Percentiles rank a stretch among this genome's conserved stretches.
Evolutionary conservation across 2,888 invertebrate genomes (phyloP).

Genomic region (Cataglyphis rosenhaueri): DNA sequence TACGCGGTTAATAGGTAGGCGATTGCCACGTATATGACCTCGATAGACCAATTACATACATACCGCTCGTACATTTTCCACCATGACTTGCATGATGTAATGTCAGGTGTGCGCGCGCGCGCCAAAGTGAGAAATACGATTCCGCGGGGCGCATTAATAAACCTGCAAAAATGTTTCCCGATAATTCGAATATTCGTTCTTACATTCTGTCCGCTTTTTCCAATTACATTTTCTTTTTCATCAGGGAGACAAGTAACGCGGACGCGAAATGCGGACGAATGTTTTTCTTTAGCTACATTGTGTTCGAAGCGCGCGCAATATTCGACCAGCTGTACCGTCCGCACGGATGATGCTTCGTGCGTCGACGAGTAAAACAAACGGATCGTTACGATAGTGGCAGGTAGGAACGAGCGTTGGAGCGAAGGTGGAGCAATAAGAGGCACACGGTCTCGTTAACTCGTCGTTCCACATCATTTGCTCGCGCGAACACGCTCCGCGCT

Average conservation of each 20-base stretch:
- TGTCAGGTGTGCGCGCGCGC: conserved; percentile 21
- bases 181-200: conserved; percentile 34
- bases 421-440: conserved; percentile 64
- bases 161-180: conserved; percentile 33
- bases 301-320: conserved; percentile 24
- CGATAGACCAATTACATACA: conserved; percentile 64
- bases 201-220: conserved; percentile 12
- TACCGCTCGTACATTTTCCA: conserved; percentile 42
- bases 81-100: conserved; percentile 53
- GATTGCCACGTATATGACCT: conserved; percentile 56
- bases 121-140: conserved; percentile 46
- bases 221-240: conserved; percentile 27
- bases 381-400: conserved; percentile 70
- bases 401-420: conserved; percentile 52
- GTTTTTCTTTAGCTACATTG: conserved; percentile 15
- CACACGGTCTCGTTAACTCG: conserved; percentile 76
- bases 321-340: conserved; percentile 34
- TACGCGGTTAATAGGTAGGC: conserved; percentile 61
- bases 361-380: conserved; percentile 68
- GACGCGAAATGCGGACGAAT: neutral
- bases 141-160: conserved; percentile 24
- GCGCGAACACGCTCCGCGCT: conserved; percentile 59
- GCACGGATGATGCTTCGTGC: conserved; percentile 45
- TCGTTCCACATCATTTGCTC: conserved; percentile 78
- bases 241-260: conserved; percentile 22